Evolutionary conservation across 2,888 invertebrate genomes (phyloP).

Genomic region (Folsomia candida): DNA sequence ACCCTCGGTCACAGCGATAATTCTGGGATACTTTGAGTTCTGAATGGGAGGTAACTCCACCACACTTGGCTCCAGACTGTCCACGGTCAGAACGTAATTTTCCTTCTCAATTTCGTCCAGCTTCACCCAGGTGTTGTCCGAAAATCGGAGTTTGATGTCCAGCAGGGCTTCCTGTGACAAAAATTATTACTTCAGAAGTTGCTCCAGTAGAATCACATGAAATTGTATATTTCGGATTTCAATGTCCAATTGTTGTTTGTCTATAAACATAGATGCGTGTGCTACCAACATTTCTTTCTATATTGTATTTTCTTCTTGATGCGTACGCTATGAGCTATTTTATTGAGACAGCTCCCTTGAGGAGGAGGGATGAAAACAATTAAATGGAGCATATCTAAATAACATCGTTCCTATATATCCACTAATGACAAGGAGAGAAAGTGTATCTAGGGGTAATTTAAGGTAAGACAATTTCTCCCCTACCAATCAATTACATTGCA

Average conservation of each 20-base stretch:
- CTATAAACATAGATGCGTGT: too few species aligned
- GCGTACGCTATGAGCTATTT: too few species aligned
- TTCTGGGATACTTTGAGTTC: constrained; percentile 83
- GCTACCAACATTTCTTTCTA: too few species aligned
- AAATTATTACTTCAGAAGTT: constrained; percentile 1
- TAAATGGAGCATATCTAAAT: too few species aligned
- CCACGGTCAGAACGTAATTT: constrained; percentile 83
- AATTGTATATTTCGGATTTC: not conserved
- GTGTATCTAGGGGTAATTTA: not conserved
- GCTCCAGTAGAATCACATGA: not conserved
- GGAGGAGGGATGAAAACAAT: too few species aligned
- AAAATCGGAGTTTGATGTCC: constrained; percentile 88
- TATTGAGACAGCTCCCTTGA: too few species aligned
- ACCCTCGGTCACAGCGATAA: constrained; percentile 93
- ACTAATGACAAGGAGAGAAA: too few species aligned
- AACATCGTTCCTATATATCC: too few species aligned
- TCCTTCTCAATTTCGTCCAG: constrained; percentile 77
- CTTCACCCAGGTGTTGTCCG: constrained; percentile 83
- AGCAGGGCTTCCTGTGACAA: constrained; percentile 76
- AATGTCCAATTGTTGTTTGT: too few species aligned
- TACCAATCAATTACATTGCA: not conserved
- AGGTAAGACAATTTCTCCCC: not conserved
- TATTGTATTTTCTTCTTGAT: too few species aligned
- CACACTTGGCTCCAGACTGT: constrained; percentile 84
- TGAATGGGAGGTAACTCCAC: constrained; percentile 90